Conservation (phyloP, 23 tunicate species). For the Aplidium turbinatum region DNA sequence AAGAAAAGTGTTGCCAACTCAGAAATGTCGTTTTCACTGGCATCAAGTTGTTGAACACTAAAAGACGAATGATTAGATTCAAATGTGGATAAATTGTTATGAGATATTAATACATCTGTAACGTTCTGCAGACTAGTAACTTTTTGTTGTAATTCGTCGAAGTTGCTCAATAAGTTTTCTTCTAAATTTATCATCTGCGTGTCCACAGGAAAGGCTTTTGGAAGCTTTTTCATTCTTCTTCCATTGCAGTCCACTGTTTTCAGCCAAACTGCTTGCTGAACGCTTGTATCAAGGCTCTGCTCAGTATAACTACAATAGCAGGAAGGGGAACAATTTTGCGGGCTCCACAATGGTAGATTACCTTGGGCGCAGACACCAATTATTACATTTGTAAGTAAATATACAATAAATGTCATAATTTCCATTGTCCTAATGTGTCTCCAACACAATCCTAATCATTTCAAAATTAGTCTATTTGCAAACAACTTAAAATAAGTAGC, state of each 20-base stretch:
- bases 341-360: too few relatives aligned
- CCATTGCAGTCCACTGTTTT: slow-evolving; percentile 26
- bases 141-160: background rate
- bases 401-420: too few relatives aligned
- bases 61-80: background rate
- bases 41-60: background rate
- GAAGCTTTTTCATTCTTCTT: background rate
- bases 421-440: too few relatives aligned
- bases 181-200: slow-evolving; percentile 4
- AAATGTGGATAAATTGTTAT: slow-evolving; percentile 1
- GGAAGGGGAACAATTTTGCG: too few relatives aligned
- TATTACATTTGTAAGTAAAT: too few relatives aligned
- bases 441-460: too few relatives aligned
- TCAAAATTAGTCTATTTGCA: too few relatives aligned
- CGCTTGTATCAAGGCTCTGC: too few relatives aligned
- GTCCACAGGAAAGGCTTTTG: slow-evolving; percentile 5
- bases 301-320: too few relatives aligned
- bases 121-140: slow-evolving; percentile 9
- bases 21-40: background rate
- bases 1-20: background rate
- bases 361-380: too few relatives aligned
- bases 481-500: too few relatives aligned
- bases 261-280: too few relatives aligned
- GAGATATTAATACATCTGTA: background rate
- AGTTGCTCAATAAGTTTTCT: slow-evolving; percentile 3